phyloP scores from a whole-genome alignment of 1,140 invertebrate species.

The Calephelis nemesis region DNA sequence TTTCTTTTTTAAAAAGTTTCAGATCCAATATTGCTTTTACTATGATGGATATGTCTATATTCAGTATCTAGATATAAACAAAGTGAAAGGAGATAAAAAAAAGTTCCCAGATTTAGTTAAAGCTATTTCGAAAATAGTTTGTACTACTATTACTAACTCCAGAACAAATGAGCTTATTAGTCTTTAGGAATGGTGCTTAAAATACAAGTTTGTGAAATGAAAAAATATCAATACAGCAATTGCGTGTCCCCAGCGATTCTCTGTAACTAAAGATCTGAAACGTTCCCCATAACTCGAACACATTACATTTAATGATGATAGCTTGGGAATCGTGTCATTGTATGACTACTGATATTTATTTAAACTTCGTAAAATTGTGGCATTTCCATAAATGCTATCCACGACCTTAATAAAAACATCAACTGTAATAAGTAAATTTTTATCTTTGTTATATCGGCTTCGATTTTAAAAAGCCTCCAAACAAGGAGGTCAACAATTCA shows the following conservation, averaged over 20 bases:
- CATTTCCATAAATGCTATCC: slow-evolving; percentile 15
- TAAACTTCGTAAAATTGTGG: slow-evolving; percentile 30
- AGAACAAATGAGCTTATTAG: slow-evolving; percentile 4
- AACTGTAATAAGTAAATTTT: background rate
- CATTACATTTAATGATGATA: slow-evolving; percentile 71
- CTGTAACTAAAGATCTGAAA: slow-evolving; percentile 69
- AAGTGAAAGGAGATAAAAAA: too few species aligned
- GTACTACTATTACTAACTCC: too few species aligned
- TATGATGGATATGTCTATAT: too few species aligned
- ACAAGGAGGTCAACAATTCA: too few species aligned
- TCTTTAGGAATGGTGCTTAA: slow-evolving; percentile 24
- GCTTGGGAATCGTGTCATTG: slow-evolving; percentile 63
- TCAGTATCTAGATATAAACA: too few species aligned
- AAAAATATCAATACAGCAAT: slow-evolving; percentile 34
- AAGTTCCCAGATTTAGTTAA: too few species aligned
- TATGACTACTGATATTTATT: slow-evolving; percentile 28
- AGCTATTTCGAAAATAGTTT: background rate
- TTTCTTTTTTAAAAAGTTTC: too few species aligned
- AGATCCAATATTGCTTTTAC: too few species aligned
- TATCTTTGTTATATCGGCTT: too few species aligned
- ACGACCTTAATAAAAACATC: slow-evolving; percentile 19
- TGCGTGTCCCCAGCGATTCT: slow-evolving; percentile 48
- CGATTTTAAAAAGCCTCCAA: too few species aligned
- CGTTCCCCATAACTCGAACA: slow-evolving; percentile 61
- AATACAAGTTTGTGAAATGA: slow-evolving; percentile 15